Evolutionary conservation across 2,113 vertebrate species (phyloP), one percentile per base, ranked within the genome.

Genomic region (Oreotrochilus melanogaster): DNA sequence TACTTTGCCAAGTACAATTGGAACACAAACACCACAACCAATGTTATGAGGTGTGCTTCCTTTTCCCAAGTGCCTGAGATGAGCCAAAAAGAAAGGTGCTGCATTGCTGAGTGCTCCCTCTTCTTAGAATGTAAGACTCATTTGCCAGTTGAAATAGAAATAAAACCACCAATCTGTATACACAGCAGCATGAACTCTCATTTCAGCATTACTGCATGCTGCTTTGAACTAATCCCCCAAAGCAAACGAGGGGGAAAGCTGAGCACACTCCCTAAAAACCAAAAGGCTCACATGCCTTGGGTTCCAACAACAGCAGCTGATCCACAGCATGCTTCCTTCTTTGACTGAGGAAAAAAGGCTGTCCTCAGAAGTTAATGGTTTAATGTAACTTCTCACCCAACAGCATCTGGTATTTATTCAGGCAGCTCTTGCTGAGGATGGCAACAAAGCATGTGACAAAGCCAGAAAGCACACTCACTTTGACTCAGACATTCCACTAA

Each of bases 171-270:
- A 42, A 21, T n/a, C 48, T 91, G 84, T 78, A 60, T 60, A 62
- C 56, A 73, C 42, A 71, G 70, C 92, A 81, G 95, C 79, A 60
- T 2, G 22, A 74, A 39, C 73, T 15, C 82, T 42, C 31, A 14
- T 78, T 71, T 61, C 73, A 57, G 45, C 51, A 57, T 10, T 69
- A 13, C 0, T 11, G 66, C 74, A 45, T 78, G 28, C 47, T n/a
- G 96, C 71, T 70, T 61, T 78, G 60, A 57, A 56, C 87, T 86
- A 92, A 90, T 73, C 89, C 57, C 15, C 42, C 74, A 86, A 79
- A 93, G 92, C 80, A 85, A 92, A 87, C 19, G 8, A 21, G 30
- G 37, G 45, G 45, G 24, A 35, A 93, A 57, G 33, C 61, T 22
- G 8, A 0, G 88, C 31, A 33, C 57, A 6, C 88, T 93, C 76